Percentiles rank a stretch among this genome's conserved stretches.
Evolutionary conservation across 2,888 invertebrate genomes (phyloP).

Genomic region (Patella caerulea): DNA sequence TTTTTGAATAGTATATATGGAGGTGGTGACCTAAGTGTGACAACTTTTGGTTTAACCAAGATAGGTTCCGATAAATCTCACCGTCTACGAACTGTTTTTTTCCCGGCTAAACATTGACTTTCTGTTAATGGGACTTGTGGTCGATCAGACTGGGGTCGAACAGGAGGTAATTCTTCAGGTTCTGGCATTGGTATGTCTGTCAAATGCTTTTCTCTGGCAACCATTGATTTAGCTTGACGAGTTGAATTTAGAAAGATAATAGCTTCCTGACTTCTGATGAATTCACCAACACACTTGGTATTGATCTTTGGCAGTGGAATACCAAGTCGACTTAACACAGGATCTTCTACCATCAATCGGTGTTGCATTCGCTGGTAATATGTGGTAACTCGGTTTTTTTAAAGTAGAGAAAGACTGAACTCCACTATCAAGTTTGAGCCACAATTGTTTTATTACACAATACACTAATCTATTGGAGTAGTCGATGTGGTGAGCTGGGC

Average conservation of each 20-base stretch:
- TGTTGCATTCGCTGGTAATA: constrained; percentile 1
- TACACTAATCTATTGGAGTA: not conserved
- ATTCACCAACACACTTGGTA: not conserved
- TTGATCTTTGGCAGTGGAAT: not conserved
- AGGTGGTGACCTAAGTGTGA: not conserved
- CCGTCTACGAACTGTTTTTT: not conserved
- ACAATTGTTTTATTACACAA: not conserved
- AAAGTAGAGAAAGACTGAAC: not conserved
- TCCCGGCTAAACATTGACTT: not conserved
- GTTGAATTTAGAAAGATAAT: not conserved
- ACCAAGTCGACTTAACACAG: not conserved
- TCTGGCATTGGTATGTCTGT: not conserved
- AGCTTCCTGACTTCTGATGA: not conserved
- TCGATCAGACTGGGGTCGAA: not conserved
- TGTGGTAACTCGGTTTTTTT: not conserved
- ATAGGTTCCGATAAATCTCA: not conserved
- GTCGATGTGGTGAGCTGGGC: not conserved
- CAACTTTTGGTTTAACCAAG: too few relatives aligned
- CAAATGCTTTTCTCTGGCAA: not conserved
- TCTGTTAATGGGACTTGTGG: not conserved
- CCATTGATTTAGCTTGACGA: not conserved
- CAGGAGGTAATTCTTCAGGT: not conserved
- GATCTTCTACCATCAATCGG: not conserved
- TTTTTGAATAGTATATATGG: too few relatives aligned
- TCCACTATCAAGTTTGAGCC: not conserved